Evolutionary conservation across 2,113 vertebrate genomes (phyloP).

Genomic region (Aythya baeri): DNA sequence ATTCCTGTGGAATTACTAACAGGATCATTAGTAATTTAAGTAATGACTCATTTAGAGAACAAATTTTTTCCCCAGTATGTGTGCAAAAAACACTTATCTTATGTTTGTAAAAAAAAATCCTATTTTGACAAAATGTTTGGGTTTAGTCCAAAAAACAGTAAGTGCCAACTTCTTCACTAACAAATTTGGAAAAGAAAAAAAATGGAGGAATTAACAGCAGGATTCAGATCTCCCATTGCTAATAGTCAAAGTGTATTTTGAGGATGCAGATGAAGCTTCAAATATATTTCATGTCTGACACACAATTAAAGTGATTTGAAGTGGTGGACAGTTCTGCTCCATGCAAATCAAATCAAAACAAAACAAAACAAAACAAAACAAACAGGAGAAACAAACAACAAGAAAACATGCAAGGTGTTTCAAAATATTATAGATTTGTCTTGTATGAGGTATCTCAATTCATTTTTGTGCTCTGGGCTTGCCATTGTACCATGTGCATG

Average conservation of each 20-base stretch:
- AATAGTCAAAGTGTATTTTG: neutral
- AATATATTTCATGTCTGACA: neutral
- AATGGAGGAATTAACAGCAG: neutral
- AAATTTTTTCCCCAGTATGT: neutral
- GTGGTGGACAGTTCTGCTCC: neutral
- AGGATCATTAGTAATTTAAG: neutral
- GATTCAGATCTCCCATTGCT: neutral
- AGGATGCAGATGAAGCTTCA: neutral
- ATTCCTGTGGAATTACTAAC: neutral
- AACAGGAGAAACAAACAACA: neutral
- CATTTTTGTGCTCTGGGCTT: neutral
- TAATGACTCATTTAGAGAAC: neutral
- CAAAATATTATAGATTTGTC: neutral
- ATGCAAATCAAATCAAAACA: neutral
- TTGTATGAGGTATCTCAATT: neutral
- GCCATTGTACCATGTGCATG: neutral
- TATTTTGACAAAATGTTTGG: neutral
- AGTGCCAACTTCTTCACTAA: neutral
- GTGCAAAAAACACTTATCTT: neutral
- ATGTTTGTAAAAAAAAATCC: neutral
- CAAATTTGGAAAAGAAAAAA: neutral
- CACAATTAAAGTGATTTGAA: neutral
- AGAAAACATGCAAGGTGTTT: neutral
- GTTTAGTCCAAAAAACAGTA: neutral
- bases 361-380: neutral